Conservation (phyloP, 2,888 invertebrate species). For the Trachelus iudaicus region DNA sequence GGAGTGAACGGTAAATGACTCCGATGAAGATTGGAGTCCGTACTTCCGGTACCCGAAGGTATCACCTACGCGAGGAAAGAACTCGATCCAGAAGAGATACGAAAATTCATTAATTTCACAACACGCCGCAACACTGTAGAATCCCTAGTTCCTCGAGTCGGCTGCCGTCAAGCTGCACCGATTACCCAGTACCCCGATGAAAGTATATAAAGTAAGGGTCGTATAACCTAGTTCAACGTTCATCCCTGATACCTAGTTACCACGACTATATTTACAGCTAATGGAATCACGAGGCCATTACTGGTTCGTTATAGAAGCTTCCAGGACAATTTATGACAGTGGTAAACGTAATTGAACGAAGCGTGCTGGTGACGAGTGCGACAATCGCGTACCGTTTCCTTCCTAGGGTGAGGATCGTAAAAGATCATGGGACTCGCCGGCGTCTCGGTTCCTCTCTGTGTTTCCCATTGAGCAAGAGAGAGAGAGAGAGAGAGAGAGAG, state of each 20-base stretch:
- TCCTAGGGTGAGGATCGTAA: neutral
- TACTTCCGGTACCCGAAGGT: neutral
- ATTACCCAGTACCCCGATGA: neutral
- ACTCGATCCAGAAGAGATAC: neutral
- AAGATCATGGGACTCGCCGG: neutral
- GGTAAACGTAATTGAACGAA: constrained; percentile 4
- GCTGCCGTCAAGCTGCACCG: neutral
- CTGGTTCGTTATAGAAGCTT: constrained; percentile 4
- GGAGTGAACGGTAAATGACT: neutral
- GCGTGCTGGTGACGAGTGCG: neutral
- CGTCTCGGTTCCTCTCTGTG: neutral
- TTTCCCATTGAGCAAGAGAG: neutral
- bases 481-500: neutral
- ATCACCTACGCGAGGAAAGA: neutral
- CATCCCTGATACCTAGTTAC: neutral
- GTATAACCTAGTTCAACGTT: neutral
- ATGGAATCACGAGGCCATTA: constrained; percentile 3
- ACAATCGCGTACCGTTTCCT: neutral
- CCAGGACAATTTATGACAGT: neutral
- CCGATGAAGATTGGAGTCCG: neutral
- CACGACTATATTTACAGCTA: neutral
- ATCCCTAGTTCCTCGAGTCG: neutral
- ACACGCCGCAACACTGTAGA: neutral
- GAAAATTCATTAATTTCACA: neutral
- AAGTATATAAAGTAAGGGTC: neutral